A percentile compares a stretch with the other conserved stretches of the same genome.
Conservation (phyloP, 2,797 vertebrate species). For the Lagodon rhomboides region DNA sequence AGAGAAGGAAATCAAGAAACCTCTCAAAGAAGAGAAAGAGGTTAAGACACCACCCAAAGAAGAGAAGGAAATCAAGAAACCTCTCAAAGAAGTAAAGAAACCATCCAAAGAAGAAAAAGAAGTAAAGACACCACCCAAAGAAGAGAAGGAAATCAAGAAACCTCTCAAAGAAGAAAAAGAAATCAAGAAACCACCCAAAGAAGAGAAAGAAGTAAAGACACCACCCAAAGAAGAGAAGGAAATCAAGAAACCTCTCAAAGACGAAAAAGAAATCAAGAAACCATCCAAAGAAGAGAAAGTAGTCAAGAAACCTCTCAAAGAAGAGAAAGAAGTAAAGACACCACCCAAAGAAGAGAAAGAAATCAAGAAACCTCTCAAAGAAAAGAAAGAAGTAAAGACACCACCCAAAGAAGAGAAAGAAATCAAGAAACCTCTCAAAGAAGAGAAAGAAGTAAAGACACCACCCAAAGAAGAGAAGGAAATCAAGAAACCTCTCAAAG, state of each 20-base stretch:
- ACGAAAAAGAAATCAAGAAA: background rate
- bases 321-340: background rate
- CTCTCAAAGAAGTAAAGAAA: background rate
- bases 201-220: background rate
- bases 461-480: background rate
- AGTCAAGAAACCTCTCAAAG: background rate
- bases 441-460: background rate
- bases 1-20: background rate
- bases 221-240: background rate
- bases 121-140: background rate
- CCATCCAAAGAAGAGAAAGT: background rate
- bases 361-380: background rate
- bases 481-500: background rate
- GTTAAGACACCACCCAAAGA: background rate
- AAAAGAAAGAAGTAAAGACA: background rate
- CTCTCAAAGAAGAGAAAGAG: background rate
- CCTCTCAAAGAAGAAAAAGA: background rate
- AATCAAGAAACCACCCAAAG: background rate
- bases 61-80: background rate
- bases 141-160: background rate
- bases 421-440: background rate
- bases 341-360: background rate
- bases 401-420: background rate
- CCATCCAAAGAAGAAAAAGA: background rate
- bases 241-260: background rate